Conservation (phyloP, 2,888 invertebrate species). For the Cecidostiba fungosa region DNA sequence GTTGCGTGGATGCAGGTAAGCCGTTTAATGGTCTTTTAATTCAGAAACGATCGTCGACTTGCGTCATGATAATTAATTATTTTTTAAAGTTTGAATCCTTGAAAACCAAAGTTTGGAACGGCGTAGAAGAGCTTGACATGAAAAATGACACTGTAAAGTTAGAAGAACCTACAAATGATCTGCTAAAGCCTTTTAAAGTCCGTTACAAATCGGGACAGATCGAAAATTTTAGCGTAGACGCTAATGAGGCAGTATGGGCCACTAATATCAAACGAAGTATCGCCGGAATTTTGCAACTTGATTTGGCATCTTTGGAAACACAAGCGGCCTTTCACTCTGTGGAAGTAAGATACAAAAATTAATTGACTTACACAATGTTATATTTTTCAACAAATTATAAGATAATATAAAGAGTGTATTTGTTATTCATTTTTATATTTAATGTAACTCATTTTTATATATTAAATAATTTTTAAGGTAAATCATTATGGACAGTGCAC, state of each 20-base stretch:
- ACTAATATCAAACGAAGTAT: constrained; percentile 86
- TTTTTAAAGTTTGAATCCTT: constrained; percentile 72
- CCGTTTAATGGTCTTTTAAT: not conserved
- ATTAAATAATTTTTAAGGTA: constrained; percentile 67
- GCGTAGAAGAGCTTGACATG: constrained; percentile 66
- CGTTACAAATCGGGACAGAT: constrained; percentile 73
- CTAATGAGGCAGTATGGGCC: constrained; percentile 84
- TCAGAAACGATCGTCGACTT: not conserved
- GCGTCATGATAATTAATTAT: not conserved
- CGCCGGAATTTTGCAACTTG: constrained; percentile 85
- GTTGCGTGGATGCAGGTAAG: constrained; percentile 73
- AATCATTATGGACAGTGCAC: constrained; percentile 79
- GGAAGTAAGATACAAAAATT: constrained; percentile 71
- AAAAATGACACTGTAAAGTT: constrained; percentile 64
- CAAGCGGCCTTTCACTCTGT: constrained; percentile 74
- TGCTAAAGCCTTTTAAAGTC: constrained; percentile 74
- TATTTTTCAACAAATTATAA: not conserved
- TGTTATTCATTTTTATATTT: constrained; percentile 17
- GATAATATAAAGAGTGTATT: not conserved
- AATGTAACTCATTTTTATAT: not conserved
- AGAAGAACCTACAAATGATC: constrained; percentile 67
- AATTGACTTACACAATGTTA: not conserved
- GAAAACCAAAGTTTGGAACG: constrained; percentile 73
- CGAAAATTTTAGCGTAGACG: constrained; percentile 74
- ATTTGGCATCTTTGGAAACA: constrained; percentile 74